These are phyloP conservation scores for Bombus huntii DNA, from an alignment of 1,140 invertebrate genomes.

Conservation along the genomic window DNA sequence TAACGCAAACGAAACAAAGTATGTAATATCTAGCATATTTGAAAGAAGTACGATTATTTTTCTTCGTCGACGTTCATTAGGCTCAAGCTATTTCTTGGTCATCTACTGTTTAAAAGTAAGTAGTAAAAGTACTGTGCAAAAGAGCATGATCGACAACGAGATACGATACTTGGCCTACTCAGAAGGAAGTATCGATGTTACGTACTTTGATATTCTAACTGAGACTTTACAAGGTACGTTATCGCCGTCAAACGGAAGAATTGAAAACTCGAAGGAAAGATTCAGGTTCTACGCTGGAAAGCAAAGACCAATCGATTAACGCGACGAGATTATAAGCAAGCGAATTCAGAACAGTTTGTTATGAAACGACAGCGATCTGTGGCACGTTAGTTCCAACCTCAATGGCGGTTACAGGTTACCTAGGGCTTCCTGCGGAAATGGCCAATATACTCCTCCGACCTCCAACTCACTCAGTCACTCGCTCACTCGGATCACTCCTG, in stretches of 20 bases:
- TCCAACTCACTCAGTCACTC: constrained; percentile 74
- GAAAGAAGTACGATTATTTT: background rate
- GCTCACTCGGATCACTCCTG: constrained; percentile 66
- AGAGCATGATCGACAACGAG: background rate
- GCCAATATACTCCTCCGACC: constrained; percentile 80
- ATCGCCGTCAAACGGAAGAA: background rate
- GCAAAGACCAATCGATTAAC: constrained; percentile 39
- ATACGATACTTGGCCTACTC: background rate
- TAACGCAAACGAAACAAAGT: background rate
- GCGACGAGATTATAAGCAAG: constrained; percentile 29
- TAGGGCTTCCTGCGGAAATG: constrained; percentile 81
- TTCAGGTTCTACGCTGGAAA: background rate
- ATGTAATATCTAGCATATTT: background rate
- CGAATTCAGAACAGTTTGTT: constrained; percentile 70
- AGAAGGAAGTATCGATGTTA: background rate
- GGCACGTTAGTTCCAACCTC: constrained; percentile 76
- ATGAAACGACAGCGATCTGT: constrained; percentile 75
- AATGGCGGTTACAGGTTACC: constrained; percentile 80
- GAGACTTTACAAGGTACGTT: background rate
- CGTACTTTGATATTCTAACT: background rate
- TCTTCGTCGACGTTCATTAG: background rate
- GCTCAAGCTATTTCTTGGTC: rapidly evolving
- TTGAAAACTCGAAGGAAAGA: background rate
- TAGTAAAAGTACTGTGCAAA: too few species aligned
- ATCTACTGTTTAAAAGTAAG: background rate